Percentiles rank a stretch among this genome's conserved stretches.
These are phyloP conservation scores for Acridotheres tristis DNA, from an alignment of 2,797 vertebrate genomes.

Conservation along the genomic window DNA sequence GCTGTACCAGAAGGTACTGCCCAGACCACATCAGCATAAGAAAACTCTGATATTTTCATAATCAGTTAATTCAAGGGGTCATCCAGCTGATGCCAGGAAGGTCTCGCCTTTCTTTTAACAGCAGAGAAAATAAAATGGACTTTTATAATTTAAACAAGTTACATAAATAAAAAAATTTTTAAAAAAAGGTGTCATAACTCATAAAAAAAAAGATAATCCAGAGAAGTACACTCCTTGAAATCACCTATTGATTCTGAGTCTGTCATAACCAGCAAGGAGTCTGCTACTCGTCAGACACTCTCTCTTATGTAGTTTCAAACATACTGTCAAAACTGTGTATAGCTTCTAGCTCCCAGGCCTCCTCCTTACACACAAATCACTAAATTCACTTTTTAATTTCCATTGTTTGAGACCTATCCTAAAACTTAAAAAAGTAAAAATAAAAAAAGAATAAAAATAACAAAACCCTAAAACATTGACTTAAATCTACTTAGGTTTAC, in stretches of 20 bases:
- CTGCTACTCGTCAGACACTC: constrained; percentile 24
- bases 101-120: not conserved
- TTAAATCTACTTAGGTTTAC: constrained; percentile 31
- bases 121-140: not conserved
- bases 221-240: constrained; percentile 14
- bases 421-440: not conserved
- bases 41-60: not conserved
- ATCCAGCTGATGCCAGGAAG: not conserved
- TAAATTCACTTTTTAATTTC: not conserved
- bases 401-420: not conserved
- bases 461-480: not conserved
- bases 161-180: not conserved
- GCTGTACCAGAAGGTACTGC: not conserved
- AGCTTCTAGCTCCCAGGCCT: not conserved
- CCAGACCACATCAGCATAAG: not conserved
- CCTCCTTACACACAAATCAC: not conserved
- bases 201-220: constrained; percentile 21
- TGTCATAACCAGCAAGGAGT: constrained; percentile 6
- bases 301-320: constrained; percentile 14
- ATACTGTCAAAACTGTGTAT: not conserved
- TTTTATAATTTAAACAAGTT: not conserved
- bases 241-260: constrained; percentile 14
- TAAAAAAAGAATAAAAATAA: not conserved
- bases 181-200: not conserved
- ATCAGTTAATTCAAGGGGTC: not conserved